Conservation (phyloP, 2,888 invertebrate species). For the Eurytoma adleriae region DNA sequence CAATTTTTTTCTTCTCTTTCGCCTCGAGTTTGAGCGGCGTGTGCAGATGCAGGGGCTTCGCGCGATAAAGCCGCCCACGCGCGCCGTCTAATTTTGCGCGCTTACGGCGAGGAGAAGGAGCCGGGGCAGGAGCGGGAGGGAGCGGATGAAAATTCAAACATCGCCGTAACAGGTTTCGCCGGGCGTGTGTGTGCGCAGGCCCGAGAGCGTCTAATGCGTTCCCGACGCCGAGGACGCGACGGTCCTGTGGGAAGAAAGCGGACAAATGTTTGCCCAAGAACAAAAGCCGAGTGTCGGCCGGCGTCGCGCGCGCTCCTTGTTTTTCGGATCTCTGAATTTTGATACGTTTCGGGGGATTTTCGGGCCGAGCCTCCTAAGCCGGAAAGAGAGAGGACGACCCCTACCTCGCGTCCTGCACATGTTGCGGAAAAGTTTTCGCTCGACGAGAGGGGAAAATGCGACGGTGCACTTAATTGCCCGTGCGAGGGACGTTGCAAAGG, state of each 20-base stretch:
- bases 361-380: conserved; percentile 27
- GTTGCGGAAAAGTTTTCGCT: not conserved
- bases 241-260: conserved; percentile 55
- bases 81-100: too few species aligned
- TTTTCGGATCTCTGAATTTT: conserved; percentile 65
- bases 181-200: too few species aligned
- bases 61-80: too few species aligned
- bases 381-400: not conserved
- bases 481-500: too few species aligned
- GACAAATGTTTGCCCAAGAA: conserved; percentile 70
- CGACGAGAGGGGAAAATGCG: not conserved
- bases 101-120: too few species aligned
- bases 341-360: conserved; percentile 67
- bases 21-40: not conserved
- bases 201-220: too few species aligned
- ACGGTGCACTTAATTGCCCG: not conserved
- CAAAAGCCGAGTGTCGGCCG: conserved; percentile 61
- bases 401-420: too few species aligned
- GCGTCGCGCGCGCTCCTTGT: conserved; percentile 58
- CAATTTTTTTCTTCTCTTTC: conserved; percentile 14
- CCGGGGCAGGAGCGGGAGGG: too few species aligned
- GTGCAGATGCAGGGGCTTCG: not conserved
- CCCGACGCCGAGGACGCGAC: conserved; percentile 3
- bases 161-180: too few species aligned
- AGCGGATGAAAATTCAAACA: too few species aligned